phyloP scores from a whole-genome alignment of 2,888 invertebrate genomes.

The Chloroclysta siterata region DNA sequence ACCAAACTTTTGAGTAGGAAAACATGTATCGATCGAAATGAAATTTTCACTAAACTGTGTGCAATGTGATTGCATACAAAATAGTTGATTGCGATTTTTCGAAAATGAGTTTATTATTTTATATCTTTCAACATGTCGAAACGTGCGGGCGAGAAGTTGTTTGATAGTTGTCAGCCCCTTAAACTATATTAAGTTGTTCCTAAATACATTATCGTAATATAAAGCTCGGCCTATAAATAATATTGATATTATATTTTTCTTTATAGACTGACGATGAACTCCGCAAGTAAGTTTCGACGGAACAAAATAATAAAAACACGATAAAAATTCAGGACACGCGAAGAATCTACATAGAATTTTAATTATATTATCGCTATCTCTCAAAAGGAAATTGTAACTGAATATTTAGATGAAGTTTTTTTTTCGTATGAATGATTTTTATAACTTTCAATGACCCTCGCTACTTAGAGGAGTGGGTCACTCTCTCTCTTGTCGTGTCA shows the following conservation, averaged over 20 bases:
- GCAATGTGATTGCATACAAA: no score
- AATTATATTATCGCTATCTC: constrained; percentile 37
- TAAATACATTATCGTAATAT: not conserved
- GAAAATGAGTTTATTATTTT: no score
- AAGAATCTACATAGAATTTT: constrained; percentile 25
- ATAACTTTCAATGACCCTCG: not conserved
- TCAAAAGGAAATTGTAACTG: constrained; percentile 33
- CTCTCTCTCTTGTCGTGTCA: no score
- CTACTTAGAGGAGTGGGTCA: no score
- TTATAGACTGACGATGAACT: constrained; percentile 25
- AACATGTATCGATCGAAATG: no score
- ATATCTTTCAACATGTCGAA: no score
- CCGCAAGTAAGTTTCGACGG: constrained; percentile 30
- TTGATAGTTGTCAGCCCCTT: no score
- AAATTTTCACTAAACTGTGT: no score
- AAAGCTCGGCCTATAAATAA: not conserved
- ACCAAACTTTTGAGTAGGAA: no score
- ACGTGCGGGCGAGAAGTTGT: no score
- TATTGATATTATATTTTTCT: constrained; percentile 3
- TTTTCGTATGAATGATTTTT: not conserved
- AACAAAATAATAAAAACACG: constrained; percentile 27
- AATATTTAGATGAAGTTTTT: constrained; percentile 22
- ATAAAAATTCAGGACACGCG: constrained; percentile 32
- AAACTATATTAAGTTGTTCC: no score
- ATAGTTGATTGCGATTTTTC: no score